Conservation (phyloP, 2,113 vertebrate species). For the Esox niger region DNA sequence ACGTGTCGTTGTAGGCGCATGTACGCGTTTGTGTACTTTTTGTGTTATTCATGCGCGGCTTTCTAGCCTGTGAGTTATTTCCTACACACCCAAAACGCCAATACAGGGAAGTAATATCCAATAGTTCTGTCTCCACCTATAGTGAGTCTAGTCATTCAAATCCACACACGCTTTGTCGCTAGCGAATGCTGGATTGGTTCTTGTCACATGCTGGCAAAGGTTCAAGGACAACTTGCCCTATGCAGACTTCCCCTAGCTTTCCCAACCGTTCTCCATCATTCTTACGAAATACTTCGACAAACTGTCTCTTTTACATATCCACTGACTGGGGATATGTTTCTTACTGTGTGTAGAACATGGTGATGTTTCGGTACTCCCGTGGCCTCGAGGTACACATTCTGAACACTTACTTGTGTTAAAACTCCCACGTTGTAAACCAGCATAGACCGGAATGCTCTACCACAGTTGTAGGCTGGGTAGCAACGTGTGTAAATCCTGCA, state of each 20-base stretch:
- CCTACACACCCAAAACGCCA: slow-evolving; percentile 34
- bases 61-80: slow-evolving; percentile 16
- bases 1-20: not conserved
- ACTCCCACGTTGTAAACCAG: not conserved
- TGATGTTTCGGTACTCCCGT: not conserved
- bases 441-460: not conserved
- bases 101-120: slow-evolving; percentile 29
- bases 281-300: slow-evolving; percentile 7
- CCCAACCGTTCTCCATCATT: slow-evolving; percentile 26
- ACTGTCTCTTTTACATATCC: not conserved
- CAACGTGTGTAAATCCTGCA: not conserved
- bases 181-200: slow-evolving; percentile 35
- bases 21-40: not conserved
- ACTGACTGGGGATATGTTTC: not conserved
- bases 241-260: slow-evolving; percentile 26
- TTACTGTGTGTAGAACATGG: not conserved
- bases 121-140: slow-evolving; percentile 13
- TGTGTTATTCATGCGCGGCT: not conserved
- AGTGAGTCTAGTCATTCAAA: slow-evolving; percentile 22
- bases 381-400: not conserved
- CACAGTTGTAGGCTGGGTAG: slow-evolving; percentile 2
- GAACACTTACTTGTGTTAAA: not conserved
- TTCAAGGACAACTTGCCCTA: slow-evolving; percentile 35
- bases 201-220: slow-evolving; percentile 8
- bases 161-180: slow-evolving; percentile 11